Evolutionary conservation across 2,888 invertebrate genomes (phyloP), one percentile per base, ranked within the genome.

Genomic region (Taenaris catops): DNA sequence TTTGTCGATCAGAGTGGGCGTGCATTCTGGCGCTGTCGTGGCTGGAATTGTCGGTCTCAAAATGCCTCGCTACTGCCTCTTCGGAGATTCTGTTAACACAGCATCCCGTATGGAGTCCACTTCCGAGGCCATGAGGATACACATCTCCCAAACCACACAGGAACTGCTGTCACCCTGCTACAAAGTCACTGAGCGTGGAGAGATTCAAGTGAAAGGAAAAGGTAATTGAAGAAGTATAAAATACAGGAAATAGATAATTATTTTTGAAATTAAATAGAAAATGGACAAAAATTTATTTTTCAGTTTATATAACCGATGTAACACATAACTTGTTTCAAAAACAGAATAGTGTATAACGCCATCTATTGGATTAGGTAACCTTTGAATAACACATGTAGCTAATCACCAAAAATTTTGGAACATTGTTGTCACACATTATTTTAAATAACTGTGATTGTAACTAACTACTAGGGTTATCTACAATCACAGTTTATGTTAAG

Each of bases 81-180:
- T 97, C 60, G 97, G 97, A 0, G 96, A 96, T 62, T 94, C 95
- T 0, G 97, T 97, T 0, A 96, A 96, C 61, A 96, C 95, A 0
- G 97, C 97, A 0, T 95, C 96, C 0, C 87, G 96, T 16, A 96
- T 98, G 96, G 97, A 97, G 66, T 95, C 96, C 0, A 96, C 96
- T 0, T 95, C 96, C 41, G 92, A 94, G 60, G 93, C 97, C 0
- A 97, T 97, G 95, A 94, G 95, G 72, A 94, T 98, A 42, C 98
- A 98, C 69, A 95, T 98, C 57, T 97, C 98, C 1, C 93, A 97
- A 68, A 93, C 94, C 0, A 97, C 97, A 0, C 91, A 90, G 58
- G 91, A 94, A 49, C 80, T 94, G 7, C 79, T 98, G 3, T 91
- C 95, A 0, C 83, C 90, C 0, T 88, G 89, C 0, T 97, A 96